These are phyloP conservation scores for Xenus cinereus DNA, from an alignment of 2,113 vertebrate genomes.

Conservation along the genomic window DNA sequence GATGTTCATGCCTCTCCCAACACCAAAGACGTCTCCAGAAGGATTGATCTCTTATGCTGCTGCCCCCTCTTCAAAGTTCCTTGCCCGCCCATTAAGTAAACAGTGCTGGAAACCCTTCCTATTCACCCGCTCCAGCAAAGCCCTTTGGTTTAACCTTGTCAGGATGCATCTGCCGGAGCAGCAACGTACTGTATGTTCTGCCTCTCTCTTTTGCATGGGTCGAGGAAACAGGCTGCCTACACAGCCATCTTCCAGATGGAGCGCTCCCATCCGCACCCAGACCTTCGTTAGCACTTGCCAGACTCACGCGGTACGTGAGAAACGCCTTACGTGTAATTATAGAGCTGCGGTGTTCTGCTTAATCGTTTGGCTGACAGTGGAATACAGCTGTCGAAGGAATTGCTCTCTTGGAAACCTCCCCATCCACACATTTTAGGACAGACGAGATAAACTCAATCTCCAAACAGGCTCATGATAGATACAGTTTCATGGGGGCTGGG, in stretches of 20 bases:
- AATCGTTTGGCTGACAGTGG: not conserved
- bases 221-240: not conserved
- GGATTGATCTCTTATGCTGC: not conserved
- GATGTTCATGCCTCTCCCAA: not conserved
- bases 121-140: not conserved
- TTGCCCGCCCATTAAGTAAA: not conserved
- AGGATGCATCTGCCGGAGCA: not conserved
- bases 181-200: not conserved
- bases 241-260: not conserved
- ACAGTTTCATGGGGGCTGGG: not conserved
- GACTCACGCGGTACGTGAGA: not conserved
- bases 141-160: not conserved
- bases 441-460: not conserved
- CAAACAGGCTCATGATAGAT: not conserved
- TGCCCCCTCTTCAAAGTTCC: not conserved
- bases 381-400: not conserved
- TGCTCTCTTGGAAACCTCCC: not conserved
- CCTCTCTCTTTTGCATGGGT: not conserved
- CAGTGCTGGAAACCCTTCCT: not conserved
- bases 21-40: not conserved
- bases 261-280: not conserved
- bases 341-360: not conserved
- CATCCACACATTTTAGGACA: not conserved
- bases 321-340: not conserved
- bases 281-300: not conserved